Evolutionary conservation across 2,888 invertebrate genomes (phyloP), one percentile per base, ranked within the genome.

Genomic region (Sipha maydis): DNA sequence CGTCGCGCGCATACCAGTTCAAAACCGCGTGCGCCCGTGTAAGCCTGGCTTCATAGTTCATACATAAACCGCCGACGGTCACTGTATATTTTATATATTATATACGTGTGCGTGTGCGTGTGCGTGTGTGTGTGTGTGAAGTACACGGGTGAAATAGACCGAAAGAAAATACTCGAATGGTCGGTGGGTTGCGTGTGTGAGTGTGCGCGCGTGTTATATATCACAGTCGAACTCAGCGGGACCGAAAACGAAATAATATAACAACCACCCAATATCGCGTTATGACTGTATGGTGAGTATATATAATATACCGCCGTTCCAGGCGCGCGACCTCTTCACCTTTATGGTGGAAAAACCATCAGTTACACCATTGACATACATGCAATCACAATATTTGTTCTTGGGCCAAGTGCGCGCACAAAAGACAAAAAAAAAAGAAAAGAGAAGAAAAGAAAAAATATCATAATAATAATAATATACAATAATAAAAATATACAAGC

Each of bases 331-430:
- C 73, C 83, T 83, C 54, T 83, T 83, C 83, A 83, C 83, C 83
- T 83, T 34, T 73, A 48, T 38, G 69, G 61, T 28, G 54, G 38
- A 85, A 78, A 85, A 78, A 5, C 85, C 85, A 78, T 85, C 78
- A 78, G 85, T 85, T 78, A 85, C 77, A 17, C 38, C 76, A 78
- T 85, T 78, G 85, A 85, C 78, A 78, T 69, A 76, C 85, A 69
- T n/a, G 85, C 85, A 71, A 85, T 85, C 85, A 85, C 78, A 78
- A 78, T 85, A 78, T 85, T 85, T 78, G 78, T 78, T 85, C 69
- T 69, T 85, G 31, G 48, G 9, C 54, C 38, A 14, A 21, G n/a
- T 4, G 17, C 54, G 54, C n/a, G 54, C 48, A 31, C 41, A 48
- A 76, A 84, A 61, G 38, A 56, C 21, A 75, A 77, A 77, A 69